Base-by-base conservation (phyloP, 2,113 vertebrate genomes). In the Etheostoma spectabile region DNA sequence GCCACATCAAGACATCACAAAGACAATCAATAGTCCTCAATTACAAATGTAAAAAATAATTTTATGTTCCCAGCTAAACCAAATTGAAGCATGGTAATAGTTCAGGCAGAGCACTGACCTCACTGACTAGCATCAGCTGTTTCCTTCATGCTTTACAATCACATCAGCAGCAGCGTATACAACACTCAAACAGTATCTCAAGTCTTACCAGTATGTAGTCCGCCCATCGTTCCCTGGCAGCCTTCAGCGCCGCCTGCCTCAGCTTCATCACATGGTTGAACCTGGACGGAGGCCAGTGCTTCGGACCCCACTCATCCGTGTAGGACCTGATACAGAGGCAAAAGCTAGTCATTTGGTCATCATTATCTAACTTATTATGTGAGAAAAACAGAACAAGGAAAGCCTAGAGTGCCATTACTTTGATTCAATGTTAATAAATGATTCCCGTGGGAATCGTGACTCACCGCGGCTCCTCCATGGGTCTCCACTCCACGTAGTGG, bases 401-500 rank as follows among this genome's bases (percentile, higher is more conserved):
- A 45, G n/a, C 24, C 15, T 6, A 21, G 14, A 52, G n/a, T 8
- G 1, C 13, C 6, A 30, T 49, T 59, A 8, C 16, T 46, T 1
- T 49, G 19, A 61, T n/a, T 57, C 8, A 14, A 66, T 69, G 51
- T 5, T 30, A 38, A 38, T 48, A 1, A 74, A 63, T 38, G 14
- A n/a, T 61, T 55, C 1, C 3, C 45, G 5, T 22, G 65, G 73
- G 45, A 62, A 68, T 12, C 14, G 10, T 53, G 77, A 80, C 96
- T 96, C 88, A 99, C 98, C 57, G 94, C 0, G 98, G 98, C 1
- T 97, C 96, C 8, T 97, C 96, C 97, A 98, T 95, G 0, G 98
- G 98, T 38, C 98, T 96, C 98, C 98, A 99, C 88, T 99, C 98
- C 82, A 99, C 96, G 0, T 97, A 96, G 5, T 99, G 98, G 85